Conservation (phyloP, 2,113 vertebrate species). For the Marmota monax region DNA sequence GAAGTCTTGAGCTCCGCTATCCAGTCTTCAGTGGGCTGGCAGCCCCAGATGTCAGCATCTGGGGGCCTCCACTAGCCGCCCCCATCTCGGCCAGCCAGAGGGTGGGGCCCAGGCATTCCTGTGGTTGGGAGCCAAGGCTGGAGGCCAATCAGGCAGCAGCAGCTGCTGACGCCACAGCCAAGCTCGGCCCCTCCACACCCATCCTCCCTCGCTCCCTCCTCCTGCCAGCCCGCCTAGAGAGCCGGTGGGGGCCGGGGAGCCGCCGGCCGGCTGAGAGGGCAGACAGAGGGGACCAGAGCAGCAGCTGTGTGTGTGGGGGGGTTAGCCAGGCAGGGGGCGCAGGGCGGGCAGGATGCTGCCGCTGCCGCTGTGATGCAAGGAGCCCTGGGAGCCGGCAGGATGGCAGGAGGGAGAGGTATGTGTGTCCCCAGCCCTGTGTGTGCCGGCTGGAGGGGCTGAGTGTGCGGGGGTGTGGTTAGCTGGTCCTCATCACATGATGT, state of each 20-base stretch:
- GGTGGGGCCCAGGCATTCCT: conserved; percentile 83
- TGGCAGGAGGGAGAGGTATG: conserved; percentile 83
- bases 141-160: conserved; percentile 81
- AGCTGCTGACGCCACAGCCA: conserved; percentile 83
- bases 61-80: conserved; percentile 34
- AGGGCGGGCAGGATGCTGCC: conserved; percentile 54
- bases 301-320: background rate
- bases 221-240: conserved; percentile 85
- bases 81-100: conserved; percentile 43
- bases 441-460: conserved; percentile 23
- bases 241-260: conserved; percentile 72
- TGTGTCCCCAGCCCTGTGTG: conserved; percentile 4
- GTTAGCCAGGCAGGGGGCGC: background rate
- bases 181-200: conserved; percentile 88
- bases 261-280: background rate
- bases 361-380: background rate
- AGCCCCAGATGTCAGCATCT: conserved; percentile 73
- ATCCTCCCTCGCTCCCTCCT: conserved; percentile 85
- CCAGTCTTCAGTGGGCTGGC: background rate
- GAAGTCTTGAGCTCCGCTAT: background rate
- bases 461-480: background rate
- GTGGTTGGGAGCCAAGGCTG: conserved; percentile 80
- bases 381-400: conserved; percentile 35
- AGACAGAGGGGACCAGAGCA: background rate
- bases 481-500: conserved; percentile 39